Conservation (phyloP, 2,888 invertebrate species). For the Drosophila melanosoma region DNA sequence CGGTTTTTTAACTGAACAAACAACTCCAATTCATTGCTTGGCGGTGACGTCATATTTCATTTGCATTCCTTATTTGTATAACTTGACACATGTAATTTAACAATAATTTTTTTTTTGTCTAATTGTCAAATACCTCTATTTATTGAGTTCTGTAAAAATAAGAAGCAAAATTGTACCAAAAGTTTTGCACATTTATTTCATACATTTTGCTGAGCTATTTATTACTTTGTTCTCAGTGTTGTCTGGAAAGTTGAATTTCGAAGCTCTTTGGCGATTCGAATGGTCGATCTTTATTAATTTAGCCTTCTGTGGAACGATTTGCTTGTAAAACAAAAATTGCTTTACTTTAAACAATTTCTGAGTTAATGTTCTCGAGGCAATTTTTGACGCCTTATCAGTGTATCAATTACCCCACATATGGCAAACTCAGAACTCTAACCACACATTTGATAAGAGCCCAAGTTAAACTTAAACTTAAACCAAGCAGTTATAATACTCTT, state of each 20-base stretch:
- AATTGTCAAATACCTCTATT: background rate
- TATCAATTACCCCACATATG: constrained; percentile 66
- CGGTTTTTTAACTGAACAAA: constrained; percentile 50
- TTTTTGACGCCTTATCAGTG: constrained; percentile 51
- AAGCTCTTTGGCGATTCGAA: background rate
- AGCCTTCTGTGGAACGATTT: background rate
- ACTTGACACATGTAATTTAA: constrained; percentile 25
- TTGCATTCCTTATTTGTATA: constrained; percentile 35
- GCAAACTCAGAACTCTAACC: constrained; percentile 24
- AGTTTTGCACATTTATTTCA: background rate
- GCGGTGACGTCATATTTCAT: constrained; percentile 45
- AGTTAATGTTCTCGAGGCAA: constrained; percentile 8
- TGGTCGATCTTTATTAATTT: background rate
- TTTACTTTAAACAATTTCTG: background rate
- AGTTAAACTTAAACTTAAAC: constrained; percentile 7
- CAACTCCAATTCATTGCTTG: constrained; percentile 50
- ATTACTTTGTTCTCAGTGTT: background rate
- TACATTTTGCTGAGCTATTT: background rate
- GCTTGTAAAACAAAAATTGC: background rate
- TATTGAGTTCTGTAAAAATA: background rate
- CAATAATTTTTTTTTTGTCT: background rate
- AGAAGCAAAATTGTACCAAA: background rate
- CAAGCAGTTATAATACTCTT: background rate
- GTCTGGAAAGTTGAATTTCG: background rate
- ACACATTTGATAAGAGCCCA: constrained; percentile 42